Conservation (phyloP, 37 sponge, comb jelly and placozoan species). For the Crambe crambe region DNA sequence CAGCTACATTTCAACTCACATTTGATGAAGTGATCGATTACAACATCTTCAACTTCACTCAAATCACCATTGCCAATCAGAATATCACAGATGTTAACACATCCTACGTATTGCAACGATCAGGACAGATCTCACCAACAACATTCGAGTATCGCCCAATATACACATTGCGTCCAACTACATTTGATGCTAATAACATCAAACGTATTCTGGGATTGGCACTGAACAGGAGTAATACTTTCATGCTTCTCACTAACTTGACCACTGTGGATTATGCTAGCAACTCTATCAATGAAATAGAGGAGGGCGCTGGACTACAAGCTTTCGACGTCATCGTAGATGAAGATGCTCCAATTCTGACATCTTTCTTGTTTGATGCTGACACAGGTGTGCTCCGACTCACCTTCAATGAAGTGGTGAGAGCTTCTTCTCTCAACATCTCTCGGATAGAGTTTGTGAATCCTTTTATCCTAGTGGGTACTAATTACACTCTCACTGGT, state of each 20-base stretch:
- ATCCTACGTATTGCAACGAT: constrained; percentile 42
- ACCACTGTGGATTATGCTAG: constrained; percentile 62
- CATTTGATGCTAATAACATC: constrained; percentile 62
- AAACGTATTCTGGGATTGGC: constrained; percentile 79
- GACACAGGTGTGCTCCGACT: constrained; percentile 57
- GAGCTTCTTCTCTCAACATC: constrained; percentile 59
- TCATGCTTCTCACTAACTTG: constrained; percentile 48
- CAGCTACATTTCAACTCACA: constrained; percentile 67
- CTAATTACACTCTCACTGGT: constrained; percentile 48
- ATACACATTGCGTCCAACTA: constrained; percentile 55
- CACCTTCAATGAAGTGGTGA: constrained; percentile 75
- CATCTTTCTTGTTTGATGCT: constrained; percentile 64
- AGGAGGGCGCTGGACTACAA: constrained; percentile 30
- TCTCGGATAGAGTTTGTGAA: constrained; percentile 48
- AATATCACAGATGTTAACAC: constrained; percentile 21
- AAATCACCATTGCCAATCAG: constrained; percentile 66
- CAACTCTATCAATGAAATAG: constrained; percentile 24
- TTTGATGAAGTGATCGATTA: constrained; percentile 88
- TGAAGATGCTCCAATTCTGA: constrained; percentile 44
- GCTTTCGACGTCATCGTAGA: constrained; percentile 51
- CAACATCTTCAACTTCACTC: constrained; percentile 63
- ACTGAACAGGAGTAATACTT: constrained; percentile 49
- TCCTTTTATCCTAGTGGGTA: background rate
- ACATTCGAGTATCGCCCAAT: constrained; percentile 48
- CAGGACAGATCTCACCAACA: constrained; percentile 31